Base-by-base conservation (phyloP, 92 coral and sea anemone species). In the Palythoa heliodiscus region DNA sequence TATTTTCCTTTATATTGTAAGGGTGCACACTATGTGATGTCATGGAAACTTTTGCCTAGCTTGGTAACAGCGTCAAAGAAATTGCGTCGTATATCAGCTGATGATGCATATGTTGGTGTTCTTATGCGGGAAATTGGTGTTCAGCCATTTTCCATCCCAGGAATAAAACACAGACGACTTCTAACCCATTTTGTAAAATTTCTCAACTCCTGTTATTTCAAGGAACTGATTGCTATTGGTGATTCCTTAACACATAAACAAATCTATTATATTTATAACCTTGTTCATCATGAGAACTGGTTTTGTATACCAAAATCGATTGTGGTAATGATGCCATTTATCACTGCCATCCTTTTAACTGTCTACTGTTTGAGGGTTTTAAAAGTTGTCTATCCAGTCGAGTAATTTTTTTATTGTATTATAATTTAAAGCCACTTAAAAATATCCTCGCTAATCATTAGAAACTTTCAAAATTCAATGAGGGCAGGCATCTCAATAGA, bases 71-170 rank as follows among this genome's bases (percentile, higher is more conserved):
- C 90, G 15, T 87, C 98, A 2, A 88, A 58, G 69, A 88, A 90
- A 53, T 83, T 92, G 13, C 74, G 35, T 5, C 78, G 93, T 22
- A 92, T 94, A 50, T 67, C 67, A 7, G 92, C 95, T 12, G 98
- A 94, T 60, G 98, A 94, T 87, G 98, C 98, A 0, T 94, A 94
- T 40, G 19, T 92, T 47, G 98, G 98, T 8, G 25, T 94, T 38
- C 71, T 94, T 19, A 89, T 90, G 70, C 58, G 83, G 48, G 92
- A 88, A 47, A 67, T 92, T 17, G 89, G 89, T 0, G 88, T 94
- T 7, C 87, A 80, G 12, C 92, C 98, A 4, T 87, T 82, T 2
- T 37, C 47, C 16, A 74, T 94, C n/a, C 85, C 80, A 70, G 89
- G 91, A n/a, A 78, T 96, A 68, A 75, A 91, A 38, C 95, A 92